Evolutionary conservation across 2,888 invertebrate genomes (phyloP).

Genomic region (Linyphia triangularis): DNA sequence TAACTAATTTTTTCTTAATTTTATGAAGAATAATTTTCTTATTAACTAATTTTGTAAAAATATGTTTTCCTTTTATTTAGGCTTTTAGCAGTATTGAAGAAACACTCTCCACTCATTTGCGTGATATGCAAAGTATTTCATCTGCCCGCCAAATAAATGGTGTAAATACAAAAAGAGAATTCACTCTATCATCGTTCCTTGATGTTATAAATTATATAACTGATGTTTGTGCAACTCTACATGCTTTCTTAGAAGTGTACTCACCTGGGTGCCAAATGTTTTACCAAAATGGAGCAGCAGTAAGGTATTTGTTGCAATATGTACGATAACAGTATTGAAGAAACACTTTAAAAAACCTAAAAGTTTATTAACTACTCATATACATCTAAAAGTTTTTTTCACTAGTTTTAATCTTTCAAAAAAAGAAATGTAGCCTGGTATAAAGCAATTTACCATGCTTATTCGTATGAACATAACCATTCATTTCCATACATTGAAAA

Average conservation of each 20-base stretch:
- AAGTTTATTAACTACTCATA: no score
- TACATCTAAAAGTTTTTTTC: no score
- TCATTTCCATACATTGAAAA: no score
- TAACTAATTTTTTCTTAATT: not conserved
- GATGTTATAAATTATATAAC: slow-evolving; percentile 86
- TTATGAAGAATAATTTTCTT: not conserved
- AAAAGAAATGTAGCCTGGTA: no score
- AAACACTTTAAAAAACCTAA: no score
- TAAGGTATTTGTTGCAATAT: slow-evolving; percentile 77
- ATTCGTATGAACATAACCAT: no score
- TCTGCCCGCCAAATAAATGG: slow-evolving; percentile 42
- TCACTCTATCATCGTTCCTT: slow-evolving; percentile 80
- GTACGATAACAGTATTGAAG: no score
- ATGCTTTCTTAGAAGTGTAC: slow-evolving; percentile 85
- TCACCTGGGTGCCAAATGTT: slow-evolving; percentile 83
- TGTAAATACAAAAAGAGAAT: slow-evolving; percentile 19
- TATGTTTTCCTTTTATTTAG: slow-evolving; percentile 74
- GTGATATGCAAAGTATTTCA: slow-evolving; percentile 77
- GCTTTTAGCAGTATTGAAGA: slow-evolving; percentile 76
- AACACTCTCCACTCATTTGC: slow-evolving; percentile 75
- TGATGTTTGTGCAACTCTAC: slow-evolving; percentile 86
- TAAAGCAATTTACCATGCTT: no score
- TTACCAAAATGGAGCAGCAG: slow-evolving; percentile 82
- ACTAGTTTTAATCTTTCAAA: no score
- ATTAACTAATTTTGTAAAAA: not conserved